Percentiles rank a stretch among this genome's conserved stretches.
These are phyloP conservation scores for Bilobella aurantiaca DNA, from an alignment of 1,140 invertebrate genomes.

Conservation along the genomic window DNA sequence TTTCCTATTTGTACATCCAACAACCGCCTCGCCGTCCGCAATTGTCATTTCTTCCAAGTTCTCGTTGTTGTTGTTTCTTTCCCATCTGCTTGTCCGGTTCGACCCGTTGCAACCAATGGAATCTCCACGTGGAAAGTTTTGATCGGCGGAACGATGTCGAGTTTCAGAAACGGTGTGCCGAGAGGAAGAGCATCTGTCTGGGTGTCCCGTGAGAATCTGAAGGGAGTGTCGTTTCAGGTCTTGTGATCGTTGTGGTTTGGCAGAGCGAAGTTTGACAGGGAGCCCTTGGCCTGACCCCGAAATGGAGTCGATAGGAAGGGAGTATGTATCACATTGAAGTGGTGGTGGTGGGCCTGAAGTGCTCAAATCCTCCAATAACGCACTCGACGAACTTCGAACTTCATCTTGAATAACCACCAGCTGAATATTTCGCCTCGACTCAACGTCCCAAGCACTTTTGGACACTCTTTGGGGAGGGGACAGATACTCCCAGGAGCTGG, in stretches of 20 bases:
- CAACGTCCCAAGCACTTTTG: too few relatives aligned
- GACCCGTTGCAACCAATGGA: too few relatives aligned
- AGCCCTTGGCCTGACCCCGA: neutral
- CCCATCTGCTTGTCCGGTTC: too few relatives aligned
- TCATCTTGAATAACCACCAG: too few relatives aligned
- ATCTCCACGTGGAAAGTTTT: too few relatives aligned
- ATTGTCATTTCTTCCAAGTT: neutral
- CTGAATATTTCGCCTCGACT: too few relatives aligned
- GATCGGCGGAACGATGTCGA: too few relatives aligned
- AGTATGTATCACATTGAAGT: slow-evolving; percentile 73
- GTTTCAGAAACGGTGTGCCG: slow-evolving; percentile 15
- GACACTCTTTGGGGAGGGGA: neutral
- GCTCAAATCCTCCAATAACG: too few relatives aligned
- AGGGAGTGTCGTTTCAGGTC: neutral
- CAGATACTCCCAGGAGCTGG: slow-evolving; percentile 28
- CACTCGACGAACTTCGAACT: too few relatives aligned
- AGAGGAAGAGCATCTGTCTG: slow-evolving; percentile 15
- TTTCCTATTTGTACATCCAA: too few relatives aligned
- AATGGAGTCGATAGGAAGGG: slow-evolving; percentile 67
- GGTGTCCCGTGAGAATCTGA: neutral
- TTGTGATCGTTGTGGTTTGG: neutral
- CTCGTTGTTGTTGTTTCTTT: neutral
- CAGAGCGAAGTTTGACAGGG: slow-evolving; percentile 20
- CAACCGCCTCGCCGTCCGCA: too few relatives aligned
- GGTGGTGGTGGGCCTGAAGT: slow-evolving; percentile 44